Percentiles rank a stretch among this genome's conserved stretches.
phyloP scores from a whole-genome alignment of 1,140 invertebrate species.

The Dendroctonus valens region DNA sequence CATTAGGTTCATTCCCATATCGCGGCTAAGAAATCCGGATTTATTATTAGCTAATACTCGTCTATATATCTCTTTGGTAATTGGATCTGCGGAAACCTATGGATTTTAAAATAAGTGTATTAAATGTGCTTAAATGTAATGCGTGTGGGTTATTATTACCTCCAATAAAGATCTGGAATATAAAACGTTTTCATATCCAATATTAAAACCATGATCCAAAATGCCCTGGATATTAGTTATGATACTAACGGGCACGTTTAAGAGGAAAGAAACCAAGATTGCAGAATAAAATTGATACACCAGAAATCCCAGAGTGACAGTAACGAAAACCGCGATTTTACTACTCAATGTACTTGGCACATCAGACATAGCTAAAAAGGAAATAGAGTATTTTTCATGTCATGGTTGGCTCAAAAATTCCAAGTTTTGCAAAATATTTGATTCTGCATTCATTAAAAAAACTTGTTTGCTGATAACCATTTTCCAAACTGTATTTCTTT shows the following conservation, averaged over 20 bases:
- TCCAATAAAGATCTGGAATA: conserved; percentile 36
- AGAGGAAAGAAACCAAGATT: conserved; percentile 68
- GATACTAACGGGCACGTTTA: conserved; percentile 62
- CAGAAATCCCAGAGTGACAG: conserved; percentile 62
- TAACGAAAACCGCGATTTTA: conserved; percentile 58
- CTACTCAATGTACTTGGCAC: conserved; percentile 52
- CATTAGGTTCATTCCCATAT: conserved; percentile 38
- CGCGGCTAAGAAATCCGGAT: conserved; percentile 5
- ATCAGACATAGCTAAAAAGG: conserved; percentile 34
- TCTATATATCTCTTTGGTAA: neutral
- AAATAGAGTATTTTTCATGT: neutral
- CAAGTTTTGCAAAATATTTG: no score
- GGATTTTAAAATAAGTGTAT: no score
- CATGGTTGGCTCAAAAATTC: no score
- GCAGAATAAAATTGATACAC: conserved; percentile 74
- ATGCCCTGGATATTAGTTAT: conserved; percentile 57
- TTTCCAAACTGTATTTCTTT: neutral
- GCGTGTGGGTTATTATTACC: conserved; percentile 22
- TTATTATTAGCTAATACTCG: conserved; percentile 2
- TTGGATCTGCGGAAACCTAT: no score
- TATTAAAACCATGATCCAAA: conserved; percentile 35
- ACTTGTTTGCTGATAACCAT: no score
- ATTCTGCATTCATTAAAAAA: no score
- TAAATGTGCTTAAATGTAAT: no score
- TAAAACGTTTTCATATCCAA: conserved; percentile 40